A percentile compares a stretch with the other conserved stretches of the same genome.
Evolutionary conservation across 2,888 invertebrate genomes (phyloP).

Genomic region (Acrocyrtus sp.): DNA sequence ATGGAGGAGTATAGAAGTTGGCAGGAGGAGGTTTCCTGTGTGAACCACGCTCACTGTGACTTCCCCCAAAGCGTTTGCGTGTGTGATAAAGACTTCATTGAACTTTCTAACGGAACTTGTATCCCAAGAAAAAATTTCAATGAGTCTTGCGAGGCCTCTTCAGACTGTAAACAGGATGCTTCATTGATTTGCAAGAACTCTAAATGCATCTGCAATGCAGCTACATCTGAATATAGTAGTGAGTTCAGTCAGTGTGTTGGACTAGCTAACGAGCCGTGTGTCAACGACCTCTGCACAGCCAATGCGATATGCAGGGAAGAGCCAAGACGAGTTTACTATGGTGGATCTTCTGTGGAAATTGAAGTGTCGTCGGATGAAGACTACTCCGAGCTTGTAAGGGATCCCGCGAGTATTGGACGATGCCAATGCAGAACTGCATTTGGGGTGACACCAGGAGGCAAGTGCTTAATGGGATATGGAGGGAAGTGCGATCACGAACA

Average conservation of each 20-base stretch:
- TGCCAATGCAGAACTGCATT: slow-evolving; percentile 36
- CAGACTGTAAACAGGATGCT: slow-evolving; percentile 34
- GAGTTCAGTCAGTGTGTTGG: slow-evolving; percentile 33
- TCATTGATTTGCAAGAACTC: slow-evolving; percentile 26
- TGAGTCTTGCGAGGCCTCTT: slow-evolving; percentile 20
- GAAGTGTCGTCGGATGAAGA: slow-evolving; percentile 24
- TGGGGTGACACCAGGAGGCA: slow-evolving; percentile 21
- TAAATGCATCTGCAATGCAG: slow-evolving; percentile 37
- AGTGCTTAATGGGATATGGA: slow-evolving; percentile 27
- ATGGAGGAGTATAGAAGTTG: slow-evolving; percentile 39
- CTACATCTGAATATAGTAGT: slow-evolving; percentile 20
- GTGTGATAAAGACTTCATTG: slow-evolving; percentile 37
- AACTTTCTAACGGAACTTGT: slow-evolving; percentile 42
- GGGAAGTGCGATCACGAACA: slow-evolving; percentile 31
- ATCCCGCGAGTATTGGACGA: slow-evolving; percentile 31
- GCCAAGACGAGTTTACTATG: slow-evolving; percentile 17
- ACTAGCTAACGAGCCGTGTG: slow-evolving; percentile 33
- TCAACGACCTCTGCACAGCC: slow-evolving; percentile 37
- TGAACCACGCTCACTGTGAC: slow-evolving; percentile 35
- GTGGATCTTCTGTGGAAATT: slow-evolving; percentile 5
- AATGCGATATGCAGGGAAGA: slow-evolving; percentile 42
- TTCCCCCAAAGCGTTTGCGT: slow-evolving; percentile 28
- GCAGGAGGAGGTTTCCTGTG: slow-evolving; percentile 40
- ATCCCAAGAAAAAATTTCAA: slow-evolving; percentile 22
- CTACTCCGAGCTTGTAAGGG: slow-evolving; percentile 8